Evolutionary conservation across 2,888 invertebrate species (phyloP).

Genomic region (Lithophane socia): DNA sequence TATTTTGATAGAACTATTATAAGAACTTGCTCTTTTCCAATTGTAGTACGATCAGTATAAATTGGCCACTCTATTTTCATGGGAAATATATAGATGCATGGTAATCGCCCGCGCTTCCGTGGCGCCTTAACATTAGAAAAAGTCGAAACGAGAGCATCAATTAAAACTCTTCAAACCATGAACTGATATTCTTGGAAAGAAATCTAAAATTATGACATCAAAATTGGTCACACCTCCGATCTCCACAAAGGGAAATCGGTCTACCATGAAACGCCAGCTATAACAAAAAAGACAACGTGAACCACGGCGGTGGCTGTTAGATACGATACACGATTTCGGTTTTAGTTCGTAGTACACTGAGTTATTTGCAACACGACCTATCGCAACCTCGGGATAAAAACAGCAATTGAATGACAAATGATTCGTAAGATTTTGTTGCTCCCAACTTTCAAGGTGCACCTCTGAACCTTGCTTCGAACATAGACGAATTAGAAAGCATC

Average conservation of each 20-base stretch:
- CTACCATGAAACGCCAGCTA: constrained; percentile 67
- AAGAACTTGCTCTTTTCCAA: not conserved
- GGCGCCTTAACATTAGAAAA: constrained; percentile 29
- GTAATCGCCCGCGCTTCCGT: constrained; percentile 19
- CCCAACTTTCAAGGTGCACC: constrained; percentile 48
- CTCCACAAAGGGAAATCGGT: constrained; percentile 74
- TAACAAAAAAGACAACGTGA: constrained; percentile 56
- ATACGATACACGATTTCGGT: constrained; percentile 67
- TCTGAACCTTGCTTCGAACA: constrained; percentile 49
- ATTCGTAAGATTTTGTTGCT: constrained; percentile 23
- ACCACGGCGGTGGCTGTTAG: constrained; percentile 47
- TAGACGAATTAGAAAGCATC: constrained; percentile 66
- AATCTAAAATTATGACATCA: constrained; percentile 74
- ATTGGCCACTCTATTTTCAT: not conserved
- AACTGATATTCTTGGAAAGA: constrained; percentile 55
- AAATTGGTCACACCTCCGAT: constrained; percentile 74
- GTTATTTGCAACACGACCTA: constrained; percentile 61
- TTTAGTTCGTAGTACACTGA: constrained; percentile 57
- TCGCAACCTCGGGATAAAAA: constrained; percentile 51
- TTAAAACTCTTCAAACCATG: constrained; percentile 56
- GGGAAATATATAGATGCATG: not conserved
- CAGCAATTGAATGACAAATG: constrained; percentile 43
- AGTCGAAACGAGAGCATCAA: constrained; percentile 50
- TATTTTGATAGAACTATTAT: not conserved
- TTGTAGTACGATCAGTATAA: not conserved